A percentile compares a stretch with the other conserved stretches of the same genome.
phyloP scores from a whole-genome alignment of 2,888 invertebrate genomes.

The Torymus auratus region DNA sequence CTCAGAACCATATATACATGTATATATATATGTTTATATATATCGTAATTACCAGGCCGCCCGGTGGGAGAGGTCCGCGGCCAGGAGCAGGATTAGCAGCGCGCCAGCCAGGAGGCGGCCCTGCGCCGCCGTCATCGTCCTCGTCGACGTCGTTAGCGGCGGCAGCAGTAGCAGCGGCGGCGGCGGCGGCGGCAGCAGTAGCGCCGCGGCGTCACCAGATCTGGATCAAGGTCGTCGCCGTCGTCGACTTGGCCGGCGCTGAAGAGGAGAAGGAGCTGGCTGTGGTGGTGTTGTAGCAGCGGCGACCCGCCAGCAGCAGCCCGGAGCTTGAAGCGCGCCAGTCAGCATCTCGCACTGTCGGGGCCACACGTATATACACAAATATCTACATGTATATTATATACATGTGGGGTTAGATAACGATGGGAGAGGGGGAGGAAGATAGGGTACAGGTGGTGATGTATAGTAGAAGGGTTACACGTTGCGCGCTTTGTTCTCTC shows the following conservation, averaged over 20 bases:
- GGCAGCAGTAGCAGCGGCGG: not conserved
- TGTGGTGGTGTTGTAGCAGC: too few relatives aligned
- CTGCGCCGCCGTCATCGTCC: conserved; percentile 33
- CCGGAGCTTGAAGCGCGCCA: too few relatives aligned
- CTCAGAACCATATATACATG: not conserved
- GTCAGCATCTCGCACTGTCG: too few relatives aligned
- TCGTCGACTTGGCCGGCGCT: not conserved
- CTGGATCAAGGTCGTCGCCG: conserved; percentile 65
- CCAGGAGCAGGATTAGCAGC: conserved; percentile 35
- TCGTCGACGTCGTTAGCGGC: not conserved
- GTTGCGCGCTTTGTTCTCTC: too few relatives aligned
- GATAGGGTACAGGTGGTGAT: too few relatives aligned
- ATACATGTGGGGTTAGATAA: too few relatives aligned
- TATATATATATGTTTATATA: not conserved
- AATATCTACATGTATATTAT: too few relatives aligned
- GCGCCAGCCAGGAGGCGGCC: conserved; percentile 26
- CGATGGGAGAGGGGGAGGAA: too few relatives aligned
- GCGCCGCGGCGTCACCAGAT: conserved; percentile 64
- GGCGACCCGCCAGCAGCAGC: too few relatives aligned
- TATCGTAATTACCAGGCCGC: conserved; percentile 55
- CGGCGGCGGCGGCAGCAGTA: not conserved
- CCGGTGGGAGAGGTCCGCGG: conserved; percentile 44
- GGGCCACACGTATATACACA: too few relatives aligned
- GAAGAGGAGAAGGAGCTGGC: too few relatives aligned
- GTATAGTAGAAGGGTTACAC: too few relatives aligned